phyloP scores from a whole-genome alignment of 2,888 invertebrate species.

The Proisotoma minuta region DNA sequence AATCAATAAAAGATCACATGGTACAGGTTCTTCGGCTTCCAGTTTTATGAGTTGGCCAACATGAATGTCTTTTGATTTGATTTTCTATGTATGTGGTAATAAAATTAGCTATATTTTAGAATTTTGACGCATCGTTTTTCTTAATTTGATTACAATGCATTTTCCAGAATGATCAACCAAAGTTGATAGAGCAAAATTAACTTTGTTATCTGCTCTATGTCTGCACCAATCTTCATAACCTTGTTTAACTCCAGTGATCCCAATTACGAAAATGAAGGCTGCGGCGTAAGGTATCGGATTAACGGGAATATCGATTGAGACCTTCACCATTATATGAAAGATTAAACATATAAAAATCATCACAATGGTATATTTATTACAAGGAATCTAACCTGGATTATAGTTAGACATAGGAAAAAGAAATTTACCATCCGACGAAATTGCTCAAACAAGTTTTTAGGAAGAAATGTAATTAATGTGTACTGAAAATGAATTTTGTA shows the following conservation, averaged over 20 bases:
- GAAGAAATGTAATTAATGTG: slow-evolving; percentile 69
- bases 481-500: slow-evolving; percentile 57
- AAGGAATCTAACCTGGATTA: slow-evolving; percentile 64
- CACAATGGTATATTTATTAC: too few relatives aligned
- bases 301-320: slow-evolving; percentile 60
- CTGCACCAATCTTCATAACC: slow-evolving; percentile 78
- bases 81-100: slow-evolving; percentile 51
- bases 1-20: slow-evolving; percentile 72
- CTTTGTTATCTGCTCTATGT: slow-evolving; percentile 66
- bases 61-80: slow-evolving; percentile 59
- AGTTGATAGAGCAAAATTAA: slow-evolving; percentile 65
- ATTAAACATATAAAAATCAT: not conserved
- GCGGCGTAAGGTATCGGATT: slow-evolving; percentile 56
- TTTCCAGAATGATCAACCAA: slow-evolving; percentile 36
- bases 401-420: slow-evolving; percentile 70
- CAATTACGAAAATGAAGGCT: slow-evolving; percentile 25
- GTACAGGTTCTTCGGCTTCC: slow-evolving; percentile 67
- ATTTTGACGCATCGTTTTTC: not conserved
- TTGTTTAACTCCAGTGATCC: slow-evolving; percentile 49
- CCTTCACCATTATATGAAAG: slow-evolving; percentile 44
- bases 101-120: not conserved
- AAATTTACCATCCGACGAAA: slow-evolving; percentile 77
- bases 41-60: slow-evolving; percentile 74
- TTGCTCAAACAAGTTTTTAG: slow-evolving; percentile 76
- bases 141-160: slow-evolving; percentile 1